These are phyloP conservation scores for Microchrysa polita DNA, from an alignment of 2,888 invertebrate species.

Conservation along the genomic window DNA sequence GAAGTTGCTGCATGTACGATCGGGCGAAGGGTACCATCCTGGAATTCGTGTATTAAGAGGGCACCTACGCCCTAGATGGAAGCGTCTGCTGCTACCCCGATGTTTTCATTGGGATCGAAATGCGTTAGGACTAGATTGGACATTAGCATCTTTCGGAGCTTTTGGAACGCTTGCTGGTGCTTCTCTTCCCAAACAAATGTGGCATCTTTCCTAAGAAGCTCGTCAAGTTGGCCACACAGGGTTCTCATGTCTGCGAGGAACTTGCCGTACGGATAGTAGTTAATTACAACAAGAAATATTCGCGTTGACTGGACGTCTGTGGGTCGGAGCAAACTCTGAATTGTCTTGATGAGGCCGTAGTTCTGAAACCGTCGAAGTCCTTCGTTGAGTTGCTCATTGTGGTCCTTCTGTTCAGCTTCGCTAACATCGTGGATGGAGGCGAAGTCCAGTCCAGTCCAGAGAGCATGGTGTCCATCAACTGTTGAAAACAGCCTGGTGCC, in stretches of 20 bases:
- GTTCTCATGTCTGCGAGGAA: conserved; percentile 1
- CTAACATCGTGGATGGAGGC: neutral
- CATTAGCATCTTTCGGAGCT: neutral
- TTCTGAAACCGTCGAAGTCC: conserved; percentile 17
- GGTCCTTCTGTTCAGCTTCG: conserved; percentile 51
- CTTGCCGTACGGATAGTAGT: conserved; percentile 18
- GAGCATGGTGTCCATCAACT: neutral
- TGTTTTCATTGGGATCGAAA: conserved; percentile 27
- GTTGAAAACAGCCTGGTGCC: neutral
- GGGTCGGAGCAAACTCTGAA: conserved; percentile 22
- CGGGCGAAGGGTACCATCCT: conserved; percentile 54
- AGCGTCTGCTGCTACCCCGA: conserved; percentile 41
- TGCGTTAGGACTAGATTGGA: conserved; percentile 28
- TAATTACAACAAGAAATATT: conserved; percentile 31
- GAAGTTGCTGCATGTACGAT: conserved; percentile 55
- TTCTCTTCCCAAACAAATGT: neutral
- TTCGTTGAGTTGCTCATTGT: neutral
- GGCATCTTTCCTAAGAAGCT: neutral
- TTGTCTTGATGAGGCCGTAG: conserved; percentile 22
- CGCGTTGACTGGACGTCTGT: conserved; percentile 4
- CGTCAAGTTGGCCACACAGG: neutral
- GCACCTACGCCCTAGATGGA: conserved; percentile 32
- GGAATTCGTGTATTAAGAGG: conserved; percentile 38
- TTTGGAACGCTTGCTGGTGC: neutral
- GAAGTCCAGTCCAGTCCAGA: neutral